Conservation (phyloP, 2,113 vertebrate genomes). For the Festucalex cinctus region DNA sequence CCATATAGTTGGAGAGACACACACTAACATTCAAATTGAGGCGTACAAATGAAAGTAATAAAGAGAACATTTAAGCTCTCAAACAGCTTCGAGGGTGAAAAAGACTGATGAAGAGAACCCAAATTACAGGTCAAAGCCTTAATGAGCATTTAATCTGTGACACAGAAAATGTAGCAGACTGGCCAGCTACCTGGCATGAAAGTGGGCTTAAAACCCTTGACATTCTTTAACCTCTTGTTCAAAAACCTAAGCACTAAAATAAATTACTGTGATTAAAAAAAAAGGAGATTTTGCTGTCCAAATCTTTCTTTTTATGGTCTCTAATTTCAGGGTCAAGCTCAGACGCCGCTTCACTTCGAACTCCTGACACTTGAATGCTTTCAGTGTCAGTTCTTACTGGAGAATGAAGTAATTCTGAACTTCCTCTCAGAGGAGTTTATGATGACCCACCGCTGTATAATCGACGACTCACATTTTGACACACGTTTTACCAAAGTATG, state of each 20-base stretch:
- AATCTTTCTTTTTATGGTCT: conserved; percentile 11
- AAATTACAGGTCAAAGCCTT: conserved; percentile 48
- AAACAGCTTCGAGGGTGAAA: conserved; percentile 35
- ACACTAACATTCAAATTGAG: conserved; percentile 38
- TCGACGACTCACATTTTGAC: too few relatives aligned
- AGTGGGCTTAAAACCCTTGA: conserved; percentile 11
- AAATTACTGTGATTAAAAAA: conserved; percentile 15
- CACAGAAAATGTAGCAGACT: conserved; percentile 18
- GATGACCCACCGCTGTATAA: too few relatives aligned
- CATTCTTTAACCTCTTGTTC: conserved; percentile 16
- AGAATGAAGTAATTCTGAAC: not conserved
- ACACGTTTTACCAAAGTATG: too few relatives aligned
- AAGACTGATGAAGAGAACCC: conserved; percentile 41
- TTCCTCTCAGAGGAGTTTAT: too few relatives aligned
- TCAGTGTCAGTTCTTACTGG: not conserved
- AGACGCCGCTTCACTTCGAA: conserved; percentile 4
- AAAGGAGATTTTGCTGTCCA: conserved; percentile 7
- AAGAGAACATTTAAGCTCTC: conserved; percentile 33
- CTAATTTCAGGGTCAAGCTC: conserved; percentile 9
- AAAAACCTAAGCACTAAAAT: conserved; percentile 12
- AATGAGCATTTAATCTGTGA: conserved; percentile 39
- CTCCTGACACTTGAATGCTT: not conserved
- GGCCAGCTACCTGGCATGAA: conserved; percentile 30
- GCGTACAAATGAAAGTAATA: conserved; percentile 8
- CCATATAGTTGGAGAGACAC: conserved; percentile 9